Evolutionary conservation across 2,888 invertebrate species (phyloP), one percentile per base, ranked within the genome.

Genomic region (Chaitophorus viminalis): DNA sequence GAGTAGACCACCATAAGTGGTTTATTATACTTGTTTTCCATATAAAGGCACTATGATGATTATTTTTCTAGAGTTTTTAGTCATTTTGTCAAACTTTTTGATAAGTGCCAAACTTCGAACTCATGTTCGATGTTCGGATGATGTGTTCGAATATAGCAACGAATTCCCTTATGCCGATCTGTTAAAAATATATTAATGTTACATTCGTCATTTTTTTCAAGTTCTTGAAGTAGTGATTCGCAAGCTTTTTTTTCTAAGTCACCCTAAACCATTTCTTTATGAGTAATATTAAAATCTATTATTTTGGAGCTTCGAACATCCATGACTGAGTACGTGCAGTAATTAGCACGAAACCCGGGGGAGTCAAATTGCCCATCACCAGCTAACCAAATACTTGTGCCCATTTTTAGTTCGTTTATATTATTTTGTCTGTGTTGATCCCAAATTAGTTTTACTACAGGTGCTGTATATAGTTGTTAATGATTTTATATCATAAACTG

Each of bases 281-380:
- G 85, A 52, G 89, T 60, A 46, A 89, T 52, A 31, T 88, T 78
- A 88, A 90, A 89, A 89, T 89, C 88, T 52, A 89, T 52, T 75
- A 89, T 89, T 79, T 75, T 89, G 29, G 77, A 88, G 39, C 89
- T 77, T 68, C 83, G 79, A 17, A 89, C 77, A 79, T 89, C 78
- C 88, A 90, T 89, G 65, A 89, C 74, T n/a, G 89, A 79, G 70
- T 89, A 89, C 18, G 88, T 89, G 36, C 89, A 52, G 79, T 88
- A 89, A 82, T 89, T 89, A 18, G 89, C 89, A 36, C 86, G 87
- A 77, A 83, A 88, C 31, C 89, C 89, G 18, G 89, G 89, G 39
- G 89, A 89, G 82, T 89, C 89, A 78, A 89, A 90, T 78, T 90
- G 89, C 33, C 89, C 90, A 52, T 89, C 89, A 65, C 90, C 89